Base-by-base conservation (phyloP, 2,113 vertebrate genomes). In the Scartelaos histophorus region DNA sequence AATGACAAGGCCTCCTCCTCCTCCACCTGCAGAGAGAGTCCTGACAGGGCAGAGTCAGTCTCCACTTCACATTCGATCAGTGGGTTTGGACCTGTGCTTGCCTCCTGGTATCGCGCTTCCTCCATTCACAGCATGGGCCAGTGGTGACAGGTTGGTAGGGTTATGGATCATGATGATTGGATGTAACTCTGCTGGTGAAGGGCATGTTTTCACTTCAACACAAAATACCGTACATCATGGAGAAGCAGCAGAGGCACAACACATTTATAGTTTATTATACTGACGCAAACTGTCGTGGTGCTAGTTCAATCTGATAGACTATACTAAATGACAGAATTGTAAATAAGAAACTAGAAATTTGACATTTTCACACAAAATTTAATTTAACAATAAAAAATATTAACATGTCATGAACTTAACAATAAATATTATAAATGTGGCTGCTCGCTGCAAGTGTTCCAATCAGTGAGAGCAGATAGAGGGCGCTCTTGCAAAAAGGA, bases 101-200 rank as follows among this genome's bases (percentile, higher is more conserved):
- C 61, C 46, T 21, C 51, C 51, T 21, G 51, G 79, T 73, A 69
- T 13, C 9, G 43, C 24, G 22, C 65, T 73, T 75, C 73, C 71
- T 65, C 49, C 17, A 67, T 75, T 76, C 67, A 73, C 66, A 70
- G 17, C 62, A 24, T 3, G 0, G 67, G 61, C 73, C 58, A 25
- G 57, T 46, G 75, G 81, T 83, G 76, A 82, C 78, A 43, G 34
- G 10, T 81, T 67, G 15, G 77, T 62, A 58, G 58, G 67, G 78
- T 69, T 35, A 43, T 24, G 29, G 70, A 73, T 80, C 43, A 70
- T 89, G 78, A 80, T 35, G 64, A 89, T 84, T 87, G 85, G 75
- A 76, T 56, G 61, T 34, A 62, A 67, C 74, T 46, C 58, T 57
- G 69, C 78, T 71, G 62, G 47, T 10, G 1, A 84, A 81, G 53